Evolutionary conservation across 2,888 invertebrate species (phyloP), one percentile per base, ranked within the genome.

Genomic region (Timema podura): DNA sequence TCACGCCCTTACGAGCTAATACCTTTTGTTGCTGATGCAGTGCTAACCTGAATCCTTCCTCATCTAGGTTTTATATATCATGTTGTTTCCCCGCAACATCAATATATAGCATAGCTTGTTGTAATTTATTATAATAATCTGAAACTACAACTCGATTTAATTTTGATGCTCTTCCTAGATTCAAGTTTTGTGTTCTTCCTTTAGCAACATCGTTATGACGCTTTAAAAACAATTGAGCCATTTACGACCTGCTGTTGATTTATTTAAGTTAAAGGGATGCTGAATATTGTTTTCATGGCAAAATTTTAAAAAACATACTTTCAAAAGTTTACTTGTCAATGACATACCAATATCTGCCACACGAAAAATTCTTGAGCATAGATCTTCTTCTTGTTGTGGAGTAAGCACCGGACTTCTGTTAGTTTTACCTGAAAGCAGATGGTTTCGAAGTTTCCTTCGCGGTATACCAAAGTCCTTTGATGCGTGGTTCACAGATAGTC

Each of bases 371-470:
- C 5, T 44, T 15, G 61, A 30, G 45, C 30, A 30, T 9, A 61
- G 13, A 5, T 61, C 44, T 2, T 44, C 61, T 30, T 61, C 61
- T 5, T 61, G 61, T 45, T 61, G 10, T 11, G 11, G 44, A 10
- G 61, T 61, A 13, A 61, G 9, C 44, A 61, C 44, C 13, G 61
- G 61, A 61, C 44, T 61, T 45, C 45, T 61, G 30, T 61, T 61
- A 2, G 6, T 61, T 45, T 13, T 30, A 9, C 10, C 44, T 61
- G 30, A 45, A 5, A 44, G 30, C 11, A 61, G 44, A 30, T 61
- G 45, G 45, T 45, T 11, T 16, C 61, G 13, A 44, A 44, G 13
- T 16, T 6, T 61, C 45, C 61, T 30, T 13, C 61, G 2, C 3
- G 44, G 13, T 30, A 61, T 61, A 44, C 61, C 61, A 61, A 13